These are phyloP conservation scores for Chrysogorgia sp. DNA, from an alignment of 92 coral and sea anemone genomes.

Conservation along the genomic window DNA sequence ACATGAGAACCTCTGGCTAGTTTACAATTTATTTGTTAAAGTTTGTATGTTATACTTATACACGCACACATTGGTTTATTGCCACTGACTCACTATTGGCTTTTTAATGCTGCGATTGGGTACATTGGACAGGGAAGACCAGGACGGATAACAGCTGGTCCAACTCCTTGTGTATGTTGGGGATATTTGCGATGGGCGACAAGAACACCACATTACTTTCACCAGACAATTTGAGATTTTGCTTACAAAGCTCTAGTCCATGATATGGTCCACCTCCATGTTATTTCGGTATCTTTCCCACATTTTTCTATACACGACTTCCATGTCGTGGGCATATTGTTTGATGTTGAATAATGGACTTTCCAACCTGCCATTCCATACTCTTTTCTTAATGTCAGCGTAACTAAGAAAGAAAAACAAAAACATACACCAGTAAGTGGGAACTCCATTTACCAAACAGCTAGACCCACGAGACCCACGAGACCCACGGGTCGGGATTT, in stretches of 20 bases:
- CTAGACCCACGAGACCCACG: no score
- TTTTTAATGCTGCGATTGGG: neutral
- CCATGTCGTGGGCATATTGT: constrained; percentile 85
- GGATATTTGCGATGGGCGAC: neutral
- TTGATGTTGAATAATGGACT: constrained; percentile 92
- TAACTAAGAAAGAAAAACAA: constrained; percentile 55
- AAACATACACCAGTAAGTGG: no score
- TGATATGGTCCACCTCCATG: constrained; percentile 67
- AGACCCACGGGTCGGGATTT: no score
- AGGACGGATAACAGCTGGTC: neutral
- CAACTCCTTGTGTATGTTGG: neutral
- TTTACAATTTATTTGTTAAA: no score
- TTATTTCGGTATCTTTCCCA: constrained; percentile 86
- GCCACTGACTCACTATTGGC: no score
- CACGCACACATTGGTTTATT: neutral
- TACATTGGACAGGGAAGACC: neutral
- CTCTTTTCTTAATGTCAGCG: constrained; percentile 69
- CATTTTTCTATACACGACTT: constrained; percentile 69
- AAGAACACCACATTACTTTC: neutral
- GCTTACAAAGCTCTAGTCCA: constrained; percentile 34
- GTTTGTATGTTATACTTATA: no score
- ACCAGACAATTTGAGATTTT: neutral
- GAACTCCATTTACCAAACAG: no score
- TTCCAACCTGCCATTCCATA: constrained; percentile 81
- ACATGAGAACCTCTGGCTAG: no score